A percentile compares a stretch with the other conserved stretches of the same genome.
These are phyloP conservation scores for Lithophane ornitopus DNA, from an alignment of 2,888 invertebrate species.

Conservation along the genomic window DNA sequence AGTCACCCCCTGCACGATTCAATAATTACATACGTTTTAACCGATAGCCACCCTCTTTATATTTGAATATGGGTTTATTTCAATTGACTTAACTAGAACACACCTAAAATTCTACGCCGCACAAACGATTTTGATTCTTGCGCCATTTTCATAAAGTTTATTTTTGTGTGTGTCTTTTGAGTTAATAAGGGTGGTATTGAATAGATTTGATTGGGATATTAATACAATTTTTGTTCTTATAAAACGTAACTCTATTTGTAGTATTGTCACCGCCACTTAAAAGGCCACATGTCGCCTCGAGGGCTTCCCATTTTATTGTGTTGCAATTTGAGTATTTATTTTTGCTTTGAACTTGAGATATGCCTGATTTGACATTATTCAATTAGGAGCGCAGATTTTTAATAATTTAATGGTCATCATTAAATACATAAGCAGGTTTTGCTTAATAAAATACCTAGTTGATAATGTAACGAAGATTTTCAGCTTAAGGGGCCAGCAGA, in stretches of 20 bases:
- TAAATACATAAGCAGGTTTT: no score
- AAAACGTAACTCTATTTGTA: conserved; percentile 89
- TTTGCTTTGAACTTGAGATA: conserved; percentile 63
- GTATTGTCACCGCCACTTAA: conserved; percentile 90
- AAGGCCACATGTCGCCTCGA: conserved; percentile 89
- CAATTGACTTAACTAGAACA: conserved; percentile 81
- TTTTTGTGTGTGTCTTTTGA: conserved; percentile 27
- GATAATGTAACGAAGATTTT: no score
- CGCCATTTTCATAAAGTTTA: not conserved
- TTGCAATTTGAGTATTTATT: conserved; percentile 75
- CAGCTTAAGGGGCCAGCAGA: no score
- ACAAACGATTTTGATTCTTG: conserved; percentile 60
- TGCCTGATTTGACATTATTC: conserved; percentile 51
- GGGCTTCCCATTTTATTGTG: conserved; percentile 85
- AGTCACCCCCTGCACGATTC: conserved; percentile 79
- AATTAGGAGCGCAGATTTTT: conserved; percentile 30
- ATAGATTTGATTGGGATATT: conserved; percentile 75
- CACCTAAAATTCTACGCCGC: conserved; percentile 29
- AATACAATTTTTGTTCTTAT: conserved; percentile 84
- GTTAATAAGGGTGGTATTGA: conserved; percentile 70
- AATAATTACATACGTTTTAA: conserved; percentile 90
- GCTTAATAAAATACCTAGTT: no score
- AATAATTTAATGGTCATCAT: no score
- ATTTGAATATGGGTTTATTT: conserved; percentile 89
- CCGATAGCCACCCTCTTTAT: conserved; percentile 84